Percentiles rank a stretch among this genome's conserved stretches.
Evolutionary conservation across 2,113 vertebrate genomes (phyloP).

Genomic region (Barbus barbus): DNA sequence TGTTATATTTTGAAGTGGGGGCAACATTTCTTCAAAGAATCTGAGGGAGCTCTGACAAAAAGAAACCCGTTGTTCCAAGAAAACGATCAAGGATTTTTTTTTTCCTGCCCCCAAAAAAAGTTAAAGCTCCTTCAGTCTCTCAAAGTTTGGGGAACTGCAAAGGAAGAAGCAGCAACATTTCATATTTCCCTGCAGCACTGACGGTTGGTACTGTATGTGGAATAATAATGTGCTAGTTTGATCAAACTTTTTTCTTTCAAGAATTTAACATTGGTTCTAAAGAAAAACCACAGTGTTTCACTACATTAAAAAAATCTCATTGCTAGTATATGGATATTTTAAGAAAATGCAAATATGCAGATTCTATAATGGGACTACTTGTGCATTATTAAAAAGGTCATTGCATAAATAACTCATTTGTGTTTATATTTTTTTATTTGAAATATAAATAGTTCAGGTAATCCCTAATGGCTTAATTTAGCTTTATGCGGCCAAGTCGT

Average conservation of each 20-base stretch:
- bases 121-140: not conserved
- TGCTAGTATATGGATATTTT: not conserved
- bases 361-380: not conserved
- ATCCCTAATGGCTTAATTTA: not conserved
- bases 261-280: not conserved
- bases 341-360: not conserved
- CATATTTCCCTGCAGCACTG: constrained; percentile 1
- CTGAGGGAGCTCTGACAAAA: constrained; percentile 9
- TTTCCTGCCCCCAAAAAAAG: not conserved
- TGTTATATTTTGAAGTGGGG: not conserved
- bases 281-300: not conserved
- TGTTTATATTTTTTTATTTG: not conserved
- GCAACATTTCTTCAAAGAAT: constrained; percentile 9
- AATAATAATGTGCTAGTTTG: not conserved
- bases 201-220: not conserved
- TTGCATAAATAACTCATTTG: not conserved
- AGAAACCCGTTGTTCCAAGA: not conserved
- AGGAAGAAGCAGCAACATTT: not conserved
- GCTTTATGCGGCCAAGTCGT: not conserved
- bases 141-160: constrained; percentile 7
- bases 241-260: not conserved
- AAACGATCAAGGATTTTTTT: not conserved
- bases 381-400: not conserved
- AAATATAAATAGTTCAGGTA: not conserved
- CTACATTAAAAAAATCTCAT: not conserved